A percentile compares a stretch with the other conserved stretches of the same genome.
phyloP scores from a whole-genome alignment of 2,113 vertebrate genomes.

The Crypturellus undulatus region DNA sequence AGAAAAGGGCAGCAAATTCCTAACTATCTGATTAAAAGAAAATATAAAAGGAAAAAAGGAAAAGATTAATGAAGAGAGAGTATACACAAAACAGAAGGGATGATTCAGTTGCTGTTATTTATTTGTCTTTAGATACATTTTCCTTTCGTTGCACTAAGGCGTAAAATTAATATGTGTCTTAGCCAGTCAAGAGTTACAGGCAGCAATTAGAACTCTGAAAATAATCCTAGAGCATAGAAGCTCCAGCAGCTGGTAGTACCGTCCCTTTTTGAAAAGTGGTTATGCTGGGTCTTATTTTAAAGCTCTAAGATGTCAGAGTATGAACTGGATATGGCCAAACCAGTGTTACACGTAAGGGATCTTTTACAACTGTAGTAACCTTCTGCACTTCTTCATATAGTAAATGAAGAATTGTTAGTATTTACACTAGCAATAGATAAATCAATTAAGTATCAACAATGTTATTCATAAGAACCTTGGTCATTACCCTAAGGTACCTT shows the following conservation, averaged over 20 bases:
- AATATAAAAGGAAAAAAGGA: not conserved
- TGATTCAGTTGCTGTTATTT: constrained; percentile 6
- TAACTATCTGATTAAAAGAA: not conserved
- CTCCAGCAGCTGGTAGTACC: not conserved
- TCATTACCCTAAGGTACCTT: constrained; percentile 38
- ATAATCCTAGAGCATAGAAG: constrained; percentile 7
- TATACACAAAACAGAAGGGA: not conserved
- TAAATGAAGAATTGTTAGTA: constrained; percentile 53
- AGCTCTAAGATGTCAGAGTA: constrained; percentile 27
- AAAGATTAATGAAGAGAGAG: constrained; percentile 24
- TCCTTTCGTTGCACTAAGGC: constrained; percentile 31
- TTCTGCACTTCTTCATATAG: constrained; percentile 12
- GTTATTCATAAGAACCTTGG: constrained; percentile 12
- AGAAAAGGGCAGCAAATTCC: not conserved
- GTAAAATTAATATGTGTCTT: constrained; percentile 20
- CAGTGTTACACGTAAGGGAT: constrained; percentile 14
- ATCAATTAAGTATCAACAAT: constrained; percentile 38
- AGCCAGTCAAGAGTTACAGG: constrained; percentile 6
- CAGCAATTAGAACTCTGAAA: constrained; percentile 14
- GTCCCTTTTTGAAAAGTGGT: not conserved
- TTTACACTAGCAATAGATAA: constrained; percentile 58
- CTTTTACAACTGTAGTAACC: constrained; percentile 22
- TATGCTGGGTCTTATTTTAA: not conserved
- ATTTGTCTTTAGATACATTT: constrained; percentile 33
- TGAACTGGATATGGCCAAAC: constrained; percentile 22